phyloP scores from a whole-genome alignment of 2,797 vertebrate genomes.

The Crax fasciolata region DNA sequence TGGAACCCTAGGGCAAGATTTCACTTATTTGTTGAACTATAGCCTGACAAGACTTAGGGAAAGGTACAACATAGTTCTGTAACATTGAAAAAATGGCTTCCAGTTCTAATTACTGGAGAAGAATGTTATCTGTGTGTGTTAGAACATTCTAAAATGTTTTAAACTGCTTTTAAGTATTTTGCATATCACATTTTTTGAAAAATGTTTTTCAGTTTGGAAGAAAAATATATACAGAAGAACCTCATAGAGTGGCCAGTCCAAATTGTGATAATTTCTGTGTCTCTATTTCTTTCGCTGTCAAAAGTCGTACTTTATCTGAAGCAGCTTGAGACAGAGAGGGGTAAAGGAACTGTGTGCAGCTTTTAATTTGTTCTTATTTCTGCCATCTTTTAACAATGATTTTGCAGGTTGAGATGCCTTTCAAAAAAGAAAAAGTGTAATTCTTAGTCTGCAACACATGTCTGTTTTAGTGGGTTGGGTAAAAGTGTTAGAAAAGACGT shows the following conservation, averaged over 20 bases:
- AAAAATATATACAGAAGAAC: background rate
- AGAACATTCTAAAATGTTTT: background rate
- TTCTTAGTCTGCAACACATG: background rate
- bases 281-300: background rate
- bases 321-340: background rate
- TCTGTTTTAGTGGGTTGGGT: background rate
- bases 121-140: background rate
- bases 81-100: background rate
- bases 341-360: background rate
- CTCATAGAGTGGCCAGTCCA: background rate
- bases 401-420: background rate
- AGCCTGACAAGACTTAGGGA: background rate
- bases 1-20: background rate
- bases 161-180: background rate
- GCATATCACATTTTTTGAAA: background rate
- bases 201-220: background rate
- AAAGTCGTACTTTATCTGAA: background rate
- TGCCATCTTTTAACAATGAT: background rate
- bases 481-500: background rate
- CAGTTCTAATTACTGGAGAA: background rate
- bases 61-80: background rate
- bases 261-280: background rate
- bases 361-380: background rate
- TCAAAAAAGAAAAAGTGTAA: background rate
- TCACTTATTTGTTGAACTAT: background rate